phyloP scores from a whole-genome alignment of 2,888 invertebrate genomes.

The Coleophora flavipennella region DNA sequence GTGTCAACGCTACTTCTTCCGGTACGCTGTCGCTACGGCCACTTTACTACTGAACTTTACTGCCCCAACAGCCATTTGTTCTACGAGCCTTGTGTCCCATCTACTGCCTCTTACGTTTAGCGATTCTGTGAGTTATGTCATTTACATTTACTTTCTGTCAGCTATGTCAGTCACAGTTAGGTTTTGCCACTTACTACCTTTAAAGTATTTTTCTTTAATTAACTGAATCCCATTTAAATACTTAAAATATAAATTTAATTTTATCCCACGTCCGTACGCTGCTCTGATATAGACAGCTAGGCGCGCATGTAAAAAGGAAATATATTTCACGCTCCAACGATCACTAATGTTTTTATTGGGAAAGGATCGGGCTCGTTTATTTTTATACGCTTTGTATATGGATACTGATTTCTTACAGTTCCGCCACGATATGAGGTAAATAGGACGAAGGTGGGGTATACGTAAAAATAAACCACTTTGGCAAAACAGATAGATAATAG shows the following conservation, averaged over 20 bases:
- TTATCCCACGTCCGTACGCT: slow-evolving; percentile 3
- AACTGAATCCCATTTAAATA: neutral
- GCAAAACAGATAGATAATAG: no score
- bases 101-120: no score
- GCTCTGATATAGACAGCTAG: slow-evolving; percentile 12
- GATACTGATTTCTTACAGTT: slow-evolving; percentile 30
- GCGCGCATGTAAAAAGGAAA: slow-evolving; percentile 31
- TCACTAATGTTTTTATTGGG: slow-evolving; percentile 43
- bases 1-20: no score
- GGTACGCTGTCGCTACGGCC: no score
- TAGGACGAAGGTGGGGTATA: slow-evolving; percentile 6
- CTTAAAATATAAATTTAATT: no score
- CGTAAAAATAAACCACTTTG: neutral
- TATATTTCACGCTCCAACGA: slow-evolving; percentile 34
- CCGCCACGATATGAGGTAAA: slow-evolving; percentile 16
- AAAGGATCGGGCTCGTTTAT: slow-evolving; percentile 31
- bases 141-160: no score
- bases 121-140: no score
- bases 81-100: no score
- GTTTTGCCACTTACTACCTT: no score
- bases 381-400: slow-evolving; percentile 27
- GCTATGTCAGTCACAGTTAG: neutral
- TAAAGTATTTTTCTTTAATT: no score
- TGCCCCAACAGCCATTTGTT: no score
- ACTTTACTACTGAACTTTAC: no score